Base-by-base conservation (phyloP, 2,797 vertebrate genomes). In the Triplophysa bombifrons region DNA sequence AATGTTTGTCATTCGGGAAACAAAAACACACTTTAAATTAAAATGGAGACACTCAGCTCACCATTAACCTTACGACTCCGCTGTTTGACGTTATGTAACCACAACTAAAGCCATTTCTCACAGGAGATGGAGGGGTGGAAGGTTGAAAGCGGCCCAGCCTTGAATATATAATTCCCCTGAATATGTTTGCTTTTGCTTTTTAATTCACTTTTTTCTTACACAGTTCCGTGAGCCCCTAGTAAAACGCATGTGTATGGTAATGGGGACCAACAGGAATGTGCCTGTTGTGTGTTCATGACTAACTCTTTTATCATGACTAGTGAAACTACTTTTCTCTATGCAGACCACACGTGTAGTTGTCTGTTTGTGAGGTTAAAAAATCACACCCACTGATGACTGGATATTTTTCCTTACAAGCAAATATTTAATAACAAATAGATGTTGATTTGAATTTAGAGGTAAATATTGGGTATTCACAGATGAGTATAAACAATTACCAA, bases 1-100 rank as follows among this genome's bases (percentile, higher is more conserved):
- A 85, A 83, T 84, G 82, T 84, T 83, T 83, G 69, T 83, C 83
- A 82, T 69, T 61, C 4, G 68, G 74, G 83, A 84, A 61, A 80
- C 80, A 81, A 82, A 76, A 80, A 80, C 74, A 66, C 44, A 65
- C 83, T 81, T 81, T 82, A 75, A 78, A 85, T 82, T 61, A 86
- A 84, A 83, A 80, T 85, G 79, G 79, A 82, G 83, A 86, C 76
- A 80, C 70, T 68, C 70, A 30, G 69, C 71, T 82, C 65, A 75
- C 81, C 76, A 83, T 79, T 77, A 82, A 80, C 69, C 73, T 71
- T 72, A 80, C 70, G 79, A 83, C 79, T 76, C 68, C 11, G 20
- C 76, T 70, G 61, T 78, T 74, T 82, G 61, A 79, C 34, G 51
- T 76, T 70, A 73, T 70, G 81, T 81, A 83, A 75, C 68, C 27